A percentile compares a stretch with the other conserved stretches of the same genome.
Conservation (phyloP, 2,797 vertebrate genomes). For the Schizopygopsis pylzovi region DNA sequence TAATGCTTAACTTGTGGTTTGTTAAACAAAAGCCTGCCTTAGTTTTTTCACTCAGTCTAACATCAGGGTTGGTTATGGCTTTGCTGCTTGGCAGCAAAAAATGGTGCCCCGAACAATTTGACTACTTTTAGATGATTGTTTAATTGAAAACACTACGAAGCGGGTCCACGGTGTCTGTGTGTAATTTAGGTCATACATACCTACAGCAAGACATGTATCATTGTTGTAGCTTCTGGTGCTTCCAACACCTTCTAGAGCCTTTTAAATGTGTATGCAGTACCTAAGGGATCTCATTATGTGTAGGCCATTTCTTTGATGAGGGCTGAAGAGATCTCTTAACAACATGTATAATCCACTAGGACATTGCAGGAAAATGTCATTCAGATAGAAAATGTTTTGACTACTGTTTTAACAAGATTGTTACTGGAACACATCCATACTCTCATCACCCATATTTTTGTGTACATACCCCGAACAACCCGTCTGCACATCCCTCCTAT, state of each 20-base stretch:
- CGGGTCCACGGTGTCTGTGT: background rate
- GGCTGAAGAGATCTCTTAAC: constrained; percentile 26
- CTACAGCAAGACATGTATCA: background rate
- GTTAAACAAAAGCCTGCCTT: constrained; percentile 35
- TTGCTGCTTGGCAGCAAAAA: background rate
- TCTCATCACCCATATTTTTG: too few relatives aligned
- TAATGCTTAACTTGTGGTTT: constrained; percentile 24
- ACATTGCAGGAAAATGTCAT: background rate
- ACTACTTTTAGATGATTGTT: background rate
- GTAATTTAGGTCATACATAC: background rate
- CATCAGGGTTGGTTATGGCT: constrained; percentile 9
- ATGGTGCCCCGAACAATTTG: background rate
- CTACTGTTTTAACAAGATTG: background rate
- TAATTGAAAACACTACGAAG: background rate
- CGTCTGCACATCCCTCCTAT: too few relatives aligned
- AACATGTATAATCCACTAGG: background rate
- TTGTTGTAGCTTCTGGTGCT: constrained; percentile 7
- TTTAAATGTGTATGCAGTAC: constrained; percentile 16
- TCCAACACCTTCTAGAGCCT: background rate
- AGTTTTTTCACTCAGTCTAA: background rate
- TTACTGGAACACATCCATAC: too few relatives aligned
- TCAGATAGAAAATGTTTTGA: constrained; percentile 1
- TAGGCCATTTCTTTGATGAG: constrained; percentile 19
- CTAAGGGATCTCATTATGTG: constrained; percentile 24
- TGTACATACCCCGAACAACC: too few relatives aligned